These are phyloP conservation scores for Akabosia matsudoensis DNA, from an alignment of 1,140 invertebrate genomes.

Conservation along the genomic window DNA sequence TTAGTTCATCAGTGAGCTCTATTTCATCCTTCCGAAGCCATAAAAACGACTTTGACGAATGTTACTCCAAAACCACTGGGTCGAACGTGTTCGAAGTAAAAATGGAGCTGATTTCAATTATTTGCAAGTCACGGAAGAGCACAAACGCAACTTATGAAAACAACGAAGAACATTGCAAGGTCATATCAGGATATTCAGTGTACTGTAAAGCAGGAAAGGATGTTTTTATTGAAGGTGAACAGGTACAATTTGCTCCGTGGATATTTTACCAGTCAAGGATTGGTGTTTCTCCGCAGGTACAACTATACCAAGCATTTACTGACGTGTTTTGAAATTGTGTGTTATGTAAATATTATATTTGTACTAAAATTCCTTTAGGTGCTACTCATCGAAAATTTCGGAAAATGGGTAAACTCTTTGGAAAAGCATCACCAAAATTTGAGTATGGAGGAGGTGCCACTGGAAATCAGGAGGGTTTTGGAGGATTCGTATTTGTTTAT, in stretches of 20 bases:
- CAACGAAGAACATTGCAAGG: not conserved
- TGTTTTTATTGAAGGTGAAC: not conserved
- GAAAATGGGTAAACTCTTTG: not conserved
- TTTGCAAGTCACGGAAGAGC: constrained; percentile 27
- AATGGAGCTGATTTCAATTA: constrained; percentile 29
- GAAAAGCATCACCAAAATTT: not conserved
- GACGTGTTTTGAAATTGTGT: no score
- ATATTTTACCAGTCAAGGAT: not conserved
- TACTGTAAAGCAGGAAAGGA: constrained; percentile 19
- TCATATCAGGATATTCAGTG: not conserved
- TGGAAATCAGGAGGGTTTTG: not conserved
- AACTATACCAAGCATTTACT: no score
- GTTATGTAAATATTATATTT: no score
- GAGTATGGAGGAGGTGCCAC: not conserved
- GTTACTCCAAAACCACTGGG: not conserved
- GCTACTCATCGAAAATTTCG: not conserved
- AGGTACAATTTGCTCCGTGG: constrained; percentile 1
- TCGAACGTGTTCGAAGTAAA: not conserved
- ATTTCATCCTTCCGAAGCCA: not conserved
- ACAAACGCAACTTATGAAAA: constrained; percentile 8
- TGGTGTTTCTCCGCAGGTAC: not conserved
- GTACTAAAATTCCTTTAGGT: not conserved
- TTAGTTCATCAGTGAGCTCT: no score
- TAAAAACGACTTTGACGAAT: not conserved
- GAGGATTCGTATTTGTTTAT: not conserved